phyloP scores from a whole-genome alignment of 2,113 vertebrate genomes.

The Zootoca vivipara region DNA sequence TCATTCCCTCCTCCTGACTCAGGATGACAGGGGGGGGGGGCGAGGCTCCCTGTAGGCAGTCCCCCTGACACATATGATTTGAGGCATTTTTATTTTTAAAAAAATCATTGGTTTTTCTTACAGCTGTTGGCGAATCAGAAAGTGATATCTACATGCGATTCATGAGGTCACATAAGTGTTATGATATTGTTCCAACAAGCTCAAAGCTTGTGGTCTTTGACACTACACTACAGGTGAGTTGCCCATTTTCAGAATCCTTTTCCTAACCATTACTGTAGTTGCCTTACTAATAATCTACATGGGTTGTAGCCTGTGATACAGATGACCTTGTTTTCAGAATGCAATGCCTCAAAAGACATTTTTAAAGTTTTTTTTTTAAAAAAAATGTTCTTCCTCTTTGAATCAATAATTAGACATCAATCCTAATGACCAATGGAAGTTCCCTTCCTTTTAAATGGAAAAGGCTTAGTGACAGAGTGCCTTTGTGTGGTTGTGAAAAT shows the following conservation, averaged over 20 bases:
- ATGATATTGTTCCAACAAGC: slow-evolving; percentile 97
- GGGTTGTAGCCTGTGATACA: neutral
- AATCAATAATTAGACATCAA: neutral
- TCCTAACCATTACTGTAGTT: neutral
- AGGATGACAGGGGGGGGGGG: no score
- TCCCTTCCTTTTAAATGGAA: neutral
- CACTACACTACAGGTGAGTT: slow-evolving; percentile 92
- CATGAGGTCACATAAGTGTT: slow-evolving; percentile 98
- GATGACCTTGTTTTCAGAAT: neutral
- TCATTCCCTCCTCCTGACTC: no score
- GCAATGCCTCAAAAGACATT: neutral
- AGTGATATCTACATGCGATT: slow-evolving; percentile 96
- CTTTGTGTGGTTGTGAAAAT: neutral
- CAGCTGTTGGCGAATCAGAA: slow-evolving; percentile 89
- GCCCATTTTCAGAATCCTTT: slow-evolving; percentile 9
- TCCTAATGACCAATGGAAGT: neutral
- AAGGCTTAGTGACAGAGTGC: neutral
- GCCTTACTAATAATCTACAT: neutral
- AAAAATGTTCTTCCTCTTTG: neutral
- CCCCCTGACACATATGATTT: no score
- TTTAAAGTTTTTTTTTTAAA: neutral
- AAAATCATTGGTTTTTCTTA: slow-evolving; percentile 57
- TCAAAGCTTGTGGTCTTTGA: slow-evolving; percentile 99
- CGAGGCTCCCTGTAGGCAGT: no score
- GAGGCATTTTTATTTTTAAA: neutral